These are phyloP conservation scores for Tribolium freemani DNA, from an alignment of 2,888 invertebrate genomes.

Conservation along the genomic window DNA sequence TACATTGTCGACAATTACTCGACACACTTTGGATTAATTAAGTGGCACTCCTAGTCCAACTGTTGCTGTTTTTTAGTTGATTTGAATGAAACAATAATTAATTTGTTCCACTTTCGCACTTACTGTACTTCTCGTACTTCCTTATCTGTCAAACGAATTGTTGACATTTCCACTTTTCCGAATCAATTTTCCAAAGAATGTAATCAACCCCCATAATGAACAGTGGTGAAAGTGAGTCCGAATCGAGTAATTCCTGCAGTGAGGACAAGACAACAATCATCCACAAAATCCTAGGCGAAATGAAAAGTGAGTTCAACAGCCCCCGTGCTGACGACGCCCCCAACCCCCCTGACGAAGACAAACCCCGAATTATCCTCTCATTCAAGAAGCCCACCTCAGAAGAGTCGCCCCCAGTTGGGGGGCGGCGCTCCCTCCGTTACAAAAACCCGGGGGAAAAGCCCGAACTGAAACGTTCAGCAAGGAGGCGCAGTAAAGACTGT, in stretches of 20 bases:
- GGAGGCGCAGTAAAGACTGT: slow-evolving; percentile 75
- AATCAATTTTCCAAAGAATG: too few species aligned
- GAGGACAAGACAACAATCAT: slow-evolving; percentile 53
- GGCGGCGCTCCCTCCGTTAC: slow-evolving; percentile 66
- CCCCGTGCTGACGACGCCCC: slow-evolving; percentile 22
- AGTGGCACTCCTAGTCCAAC: too few species aligned
- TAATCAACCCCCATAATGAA: neutral
- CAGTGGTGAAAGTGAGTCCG: neutral
- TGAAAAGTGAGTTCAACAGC: slow-evolving; percentile 65
- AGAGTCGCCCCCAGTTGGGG: slow-evolving; percentile 59
- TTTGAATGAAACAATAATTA: too few species aligned
- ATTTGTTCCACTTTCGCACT: too few species aligned
- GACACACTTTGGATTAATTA: too few species aligned
- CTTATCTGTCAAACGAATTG: too few species aligned
- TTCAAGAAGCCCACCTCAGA: slow-evolving; percentile 54
- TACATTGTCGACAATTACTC: too few species aligned
- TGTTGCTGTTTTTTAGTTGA: too few species aligned
- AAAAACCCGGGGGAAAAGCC: slow-evolving; percentile 53
- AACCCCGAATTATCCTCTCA: slow-evolving; percentile 45
- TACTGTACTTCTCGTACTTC: too few species aligned
- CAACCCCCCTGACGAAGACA: slow-evolving; percentile 42
- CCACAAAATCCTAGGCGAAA: slow-evolving; percentile 63
- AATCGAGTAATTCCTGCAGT: neutral
- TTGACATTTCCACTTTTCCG: too few species aligned
- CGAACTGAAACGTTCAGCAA: slow-evolving; percentile 74